Percentiles rank a stretch among this genome's conserved stretches.
Evolutionary conservation across 2,888 invertebrate species (phyloP).

Genomic region (Meandrusa payeni): DNA sequence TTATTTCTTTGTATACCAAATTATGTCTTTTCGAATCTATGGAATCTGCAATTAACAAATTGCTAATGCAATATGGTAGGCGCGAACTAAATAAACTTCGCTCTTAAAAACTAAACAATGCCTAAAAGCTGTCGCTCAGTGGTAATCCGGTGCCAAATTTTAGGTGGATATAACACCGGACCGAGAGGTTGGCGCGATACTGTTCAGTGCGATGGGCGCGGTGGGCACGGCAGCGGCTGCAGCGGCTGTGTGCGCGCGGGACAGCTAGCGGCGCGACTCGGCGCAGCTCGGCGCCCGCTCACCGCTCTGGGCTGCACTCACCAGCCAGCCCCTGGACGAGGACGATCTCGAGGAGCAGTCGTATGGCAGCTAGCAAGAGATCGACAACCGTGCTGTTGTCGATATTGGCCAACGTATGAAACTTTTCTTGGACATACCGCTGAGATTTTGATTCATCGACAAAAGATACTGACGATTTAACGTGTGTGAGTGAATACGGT

Average conservation of each 20-base stretch:
- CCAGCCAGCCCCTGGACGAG: constrained; percentile 82
- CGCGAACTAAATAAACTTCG: no score
- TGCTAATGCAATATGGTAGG: no score
- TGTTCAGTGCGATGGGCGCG: constrained; percentile 60
- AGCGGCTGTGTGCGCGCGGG: constrained; percentile 59
- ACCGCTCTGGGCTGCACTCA: constrained; percentile 91
- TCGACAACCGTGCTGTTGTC: constrained; percentile 76
- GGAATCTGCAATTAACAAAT: no score
- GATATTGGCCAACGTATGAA: constrained; percentile 79
- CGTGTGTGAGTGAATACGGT: neutral
- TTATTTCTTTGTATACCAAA: no score
- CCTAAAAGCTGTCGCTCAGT: no score
- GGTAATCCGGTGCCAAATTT: constrained; percentile 31
- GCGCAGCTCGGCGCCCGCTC: constrained; percentile 78
- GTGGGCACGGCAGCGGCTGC: constrained; percentile 53
- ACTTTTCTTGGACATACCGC: constrained; percentile 81
- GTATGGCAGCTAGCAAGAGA: constrained; percentile 79
- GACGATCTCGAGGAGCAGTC: constrained; percentile 48
- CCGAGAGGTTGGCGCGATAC: constrained; percentile 68
- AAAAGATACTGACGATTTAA: no score
- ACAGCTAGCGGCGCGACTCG: constrained; percentile 81
- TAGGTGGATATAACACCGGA: constrained; percentile 77
- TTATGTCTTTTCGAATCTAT: no score
- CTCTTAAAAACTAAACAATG: no score
- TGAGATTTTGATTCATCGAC: constrained; percentile 68